Base-by-base conservation (phyloP, 2,113 vertebrate genomes). In the Onychorhynchus coronatus region DNA sequence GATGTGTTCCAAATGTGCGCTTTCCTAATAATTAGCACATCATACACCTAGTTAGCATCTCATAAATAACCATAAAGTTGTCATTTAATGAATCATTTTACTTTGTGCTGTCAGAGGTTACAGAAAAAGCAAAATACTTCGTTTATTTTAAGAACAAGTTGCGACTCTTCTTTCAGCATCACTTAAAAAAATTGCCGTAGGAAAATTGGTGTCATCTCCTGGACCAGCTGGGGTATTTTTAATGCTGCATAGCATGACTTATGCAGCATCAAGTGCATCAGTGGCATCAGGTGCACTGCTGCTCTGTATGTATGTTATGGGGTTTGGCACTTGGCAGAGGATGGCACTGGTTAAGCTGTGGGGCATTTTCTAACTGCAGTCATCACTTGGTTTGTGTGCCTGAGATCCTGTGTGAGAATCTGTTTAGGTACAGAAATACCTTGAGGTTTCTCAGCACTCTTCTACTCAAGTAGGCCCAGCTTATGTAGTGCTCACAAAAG, bases 11-110 rank as follows among this genome's bases (percentile, higher is more conserved):
- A 96, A 97, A 97, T 81, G 95, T 97, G 93, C 90, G 94, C 97
- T 97, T 98, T 97, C 97, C 96, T 98, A 98, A 98, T 98, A 98
- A 98, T 98, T 98, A 98, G 96, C 97, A 97, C 97, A 98, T 97
- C 97, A 97, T 76, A 97, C 87, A 98, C 82, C 95, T 97, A 97
- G 83, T 98, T 98, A 98, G 94, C 97, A 98, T 98, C 97, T 98
- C 98, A 98, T 98, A 98, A 98, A 98, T 98, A 98, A 97, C 96
- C 97, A 98, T 98, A 95, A 94, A 92, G 92, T 93, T 93, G 94
- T 89, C 92, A 97, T 95, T 98, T 97, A 98, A 98, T 98, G 97
- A 98, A 97, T 98, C 94, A 94, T 97, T 97, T 97, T 94, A 96
- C 94, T 97, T 96, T 97, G 81, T 96, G 95, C 97, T 98, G 97